A percentile compares a stretch with the other conserved stretches of the same genome.
Evolutionary conservation across 2,797 vertebrate genomes (phyloP).

Genomic region (Muscicapa comitata): DNA sequence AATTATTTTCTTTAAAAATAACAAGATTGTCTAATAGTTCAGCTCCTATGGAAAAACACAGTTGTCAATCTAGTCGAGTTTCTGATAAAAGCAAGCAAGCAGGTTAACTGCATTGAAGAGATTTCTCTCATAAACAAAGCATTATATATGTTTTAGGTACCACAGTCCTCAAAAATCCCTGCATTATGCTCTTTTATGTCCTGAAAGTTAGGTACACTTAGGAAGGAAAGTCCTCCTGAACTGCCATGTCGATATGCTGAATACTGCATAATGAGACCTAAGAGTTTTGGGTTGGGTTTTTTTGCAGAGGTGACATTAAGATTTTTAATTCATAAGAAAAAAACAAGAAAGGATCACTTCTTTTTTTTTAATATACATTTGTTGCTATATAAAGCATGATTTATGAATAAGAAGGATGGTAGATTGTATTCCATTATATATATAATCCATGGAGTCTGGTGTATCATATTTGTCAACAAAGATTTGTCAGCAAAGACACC

Average conservation of each 20-base stretch:
- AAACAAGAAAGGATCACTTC: accelerated
- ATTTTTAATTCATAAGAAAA: not conserved
- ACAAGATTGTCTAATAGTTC: not conserved
- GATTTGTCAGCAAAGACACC: not conserved
- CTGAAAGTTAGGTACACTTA: not conserved
- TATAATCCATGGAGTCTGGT: not conserved
- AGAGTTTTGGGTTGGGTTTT: not conserved
- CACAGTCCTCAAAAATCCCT: not conserved
- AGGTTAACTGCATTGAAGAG: not conserved
- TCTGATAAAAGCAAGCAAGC: not conserved
- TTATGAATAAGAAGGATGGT: not conserved
- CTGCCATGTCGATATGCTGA: not conserved
- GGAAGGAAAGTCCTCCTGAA: not conserved
- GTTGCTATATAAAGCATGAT: not conserved
- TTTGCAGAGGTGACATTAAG: not conserved
- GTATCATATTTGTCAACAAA: not conserved
- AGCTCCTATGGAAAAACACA: not conserved
- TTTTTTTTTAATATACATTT: not conserved
- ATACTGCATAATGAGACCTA: not conserved
- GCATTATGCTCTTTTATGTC: not conserved
- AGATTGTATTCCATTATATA: not conserved
- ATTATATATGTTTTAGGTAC: not conserved
- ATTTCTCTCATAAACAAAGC: not conserved
- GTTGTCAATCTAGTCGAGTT: not conserved
- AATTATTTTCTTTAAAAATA: not conserved